A percentile compares a stretch with the other conserved stretches of the same genome.
Conservation (phyloP, 2,113 vertebrate genomes). For the Syrrhaptes paradoxus region DNA sequence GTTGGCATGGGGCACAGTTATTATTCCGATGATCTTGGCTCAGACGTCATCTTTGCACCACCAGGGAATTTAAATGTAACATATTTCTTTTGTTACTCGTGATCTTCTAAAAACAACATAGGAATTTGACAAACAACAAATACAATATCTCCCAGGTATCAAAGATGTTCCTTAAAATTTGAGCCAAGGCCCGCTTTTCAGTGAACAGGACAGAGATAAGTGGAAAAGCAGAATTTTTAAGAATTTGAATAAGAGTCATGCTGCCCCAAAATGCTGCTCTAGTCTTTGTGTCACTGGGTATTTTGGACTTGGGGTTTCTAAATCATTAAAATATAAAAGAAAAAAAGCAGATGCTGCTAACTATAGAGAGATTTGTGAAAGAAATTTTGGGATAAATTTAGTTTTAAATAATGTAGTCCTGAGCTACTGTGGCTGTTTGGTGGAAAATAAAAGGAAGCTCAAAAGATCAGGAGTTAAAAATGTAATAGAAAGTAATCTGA, state of each 20-base stretch:
- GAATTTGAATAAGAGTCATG: background rate
- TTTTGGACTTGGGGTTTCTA: background rate
- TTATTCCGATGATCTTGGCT: background rate
- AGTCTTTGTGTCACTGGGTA: background rate
- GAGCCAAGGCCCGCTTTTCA: background rate
- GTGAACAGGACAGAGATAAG: background rate
- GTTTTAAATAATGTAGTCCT: background rate
- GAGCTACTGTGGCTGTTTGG: background rate
- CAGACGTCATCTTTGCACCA: background rate
- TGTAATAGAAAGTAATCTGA: background rate
- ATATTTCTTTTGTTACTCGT: background rate
- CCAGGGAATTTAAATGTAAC: background rate
- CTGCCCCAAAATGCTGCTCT: background rate
- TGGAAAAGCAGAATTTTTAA: background rate
- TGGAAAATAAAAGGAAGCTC: background rate
- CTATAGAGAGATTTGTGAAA: background rate
- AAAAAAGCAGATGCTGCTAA: background rate
- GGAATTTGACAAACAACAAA: background rate
- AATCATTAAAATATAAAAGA: background rate
- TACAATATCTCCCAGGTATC: background rate
- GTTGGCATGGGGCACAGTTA: background rate
- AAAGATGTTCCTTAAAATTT: background rate
- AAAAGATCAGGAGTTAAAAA: background rate
- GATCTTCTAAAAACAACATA: background rate
- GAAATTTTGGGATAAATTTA: background rate